These are phyloP conservation scores for Alca torda DNA, from an alignment of 2,797 vertebrate species.

Conservation along the genomic window DNA sequence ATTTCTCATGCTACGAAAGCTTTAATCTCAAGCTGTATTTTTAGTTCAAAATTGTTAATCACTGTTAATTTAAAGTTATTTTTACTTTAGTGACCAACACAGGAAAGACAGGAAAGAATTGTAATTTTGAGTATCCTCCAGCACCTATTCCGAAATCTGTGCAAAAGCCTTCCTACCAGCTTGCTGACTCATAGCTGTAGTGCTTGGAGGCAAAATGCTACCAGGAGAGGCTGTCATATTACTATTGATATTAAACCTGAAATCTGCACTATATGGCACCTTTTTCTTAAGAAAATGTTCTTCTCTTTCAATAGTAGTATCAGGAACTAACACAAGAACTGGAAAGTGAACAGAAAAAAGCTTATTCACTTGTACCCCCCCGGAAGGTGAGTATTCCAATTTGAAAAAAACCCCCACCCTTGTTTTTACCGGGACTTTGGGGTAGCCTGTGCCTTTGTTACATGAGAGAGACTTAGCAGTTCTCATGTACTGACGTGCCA, in stretches of 20 bases:
- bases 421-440: not conserved
- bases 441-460: not conserved
- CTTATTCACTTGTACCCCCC: not conserved
- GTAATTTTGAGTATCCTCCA: not conserved
- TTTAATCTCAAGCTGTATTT: not conserved
- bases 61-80: constrained; percentile 28
- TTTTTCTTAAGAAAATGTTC: not conserved
- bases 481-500: not conserved
- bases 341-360: not conserved
- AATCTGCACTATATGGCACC: not conserved
- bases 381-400: not conserved
- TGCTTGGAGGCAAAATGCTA: not conserved
- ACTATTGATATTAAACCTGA: not conserved
- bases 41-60: not conserved
- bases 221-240: not conserved
- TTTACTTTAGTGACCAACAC: constrained; percentile 13
- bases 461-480: not conserved
- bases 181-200: not conserved
- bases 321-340: not conserved
- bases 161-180: not conserved
- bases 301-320: not conserved
- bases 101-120: constrained; percentile 12
- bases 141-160: not conserved
- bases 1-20: not conserved
- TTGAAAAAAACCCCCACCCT: not conserved